These are phyloP conservation scores for Loripinus fragilis DNA, from an alignment of 2,888 invertebrate genomes.

Conservation along the genomic window DNA sequence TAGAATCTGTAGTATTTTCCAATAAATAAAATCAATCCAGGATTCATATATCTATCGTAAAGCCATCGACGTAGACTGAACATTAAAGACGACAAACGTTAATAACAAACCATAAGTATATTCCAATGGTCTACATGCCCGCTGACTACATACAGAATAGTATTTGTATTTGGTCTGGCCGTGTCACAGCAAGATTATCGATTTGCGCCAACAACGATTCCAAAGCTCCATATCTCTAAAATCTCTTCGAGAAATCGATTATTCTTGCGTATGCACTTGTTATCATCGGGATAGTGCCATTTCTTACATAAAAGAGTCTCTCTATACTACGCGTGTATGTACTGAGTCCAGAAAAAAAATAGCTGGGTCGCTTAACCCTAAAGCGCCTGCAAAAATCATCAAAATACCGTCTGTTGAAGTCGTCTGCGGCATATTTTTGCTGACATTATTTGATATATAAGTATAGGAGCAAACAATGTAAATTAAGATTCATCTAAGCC, in stretches of 20 bases:
- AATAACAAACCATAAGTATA: not conserved
- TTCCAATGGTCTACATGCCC: not conserved
- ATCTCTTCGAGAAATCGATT: slow-evolving; percentile 49
- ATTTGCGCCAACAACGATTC: slow-evolving; percentile 14
- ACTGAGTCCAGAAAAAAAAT: too few species aligned
- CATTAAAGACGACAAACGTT: too few species aligned
- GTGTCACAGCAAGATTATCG: slow-evolving; percentile 2
- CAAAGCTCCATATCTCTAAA: slow-evolving; percentile 35
- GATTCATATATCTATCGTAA: too few species aligned
- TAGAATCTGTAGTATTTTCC: not conserved
- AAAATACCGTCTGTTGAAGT: too few species aligned
- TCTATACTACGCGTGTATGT: too few species aligned
- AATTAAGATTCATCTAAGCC: too few species aligned
- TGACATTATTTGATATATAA: too few species aligned
- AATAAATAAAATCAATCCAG: not conserved
- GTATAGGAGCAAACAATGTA: too few species aligned
- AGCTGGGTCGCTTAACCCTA: too few species aligned
- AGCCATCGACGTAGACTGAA: too few species aligned
- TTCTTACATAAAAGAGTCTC: not conserved
- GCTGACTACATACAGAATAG: not conserved
- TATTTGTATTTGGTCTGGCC: not conserved
- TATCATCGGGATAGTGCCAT: slow-evolving; percentile 19
- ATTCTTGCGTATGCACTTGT: slow-evolving; percentile 37
- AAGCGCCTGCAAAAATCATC: too few species aligned
- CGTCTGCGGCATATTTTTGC: too few species aligned